These are phyloP conservation scores for Leptopilina boulardi DNA, from an alignment of 1,140 invertebrate species.

Conservation along the genomic window DNA sequence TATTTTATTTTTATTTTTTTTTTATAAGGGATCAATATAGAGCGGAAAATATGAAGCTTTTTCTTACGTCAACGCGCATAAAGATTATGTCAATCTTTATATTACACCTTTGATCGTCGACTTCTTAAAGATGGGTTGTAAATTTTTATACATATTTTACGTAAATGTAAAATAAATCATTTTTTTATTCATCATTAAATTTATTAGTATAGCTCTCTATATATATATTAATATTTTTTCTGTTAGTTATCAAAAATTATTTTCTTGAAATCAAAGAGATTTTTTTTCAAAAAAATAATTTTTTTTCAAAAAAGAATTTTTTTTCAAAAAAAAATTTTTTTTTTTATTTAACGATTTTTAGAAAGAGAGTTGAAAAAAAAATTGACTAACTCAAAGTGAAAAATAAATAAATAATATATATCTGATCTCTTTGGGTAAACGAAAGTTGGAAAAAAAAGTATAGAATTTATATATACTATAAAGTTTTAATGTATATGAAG, in stretches of 20 bases:
- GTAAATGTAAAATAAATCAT: not conserved
- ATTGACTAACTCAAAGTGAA: not conserved
- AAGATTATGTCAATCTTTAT: conserved; percentile 12
- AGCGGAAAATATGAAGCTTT: not conserved
- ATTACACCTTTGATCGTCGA: not conserved
- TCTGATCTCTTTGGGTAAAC: not conserved
- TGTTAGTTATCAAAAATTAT: no score
- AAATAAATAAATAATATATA: not conserved
- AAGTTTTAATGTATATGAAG: not conserved
- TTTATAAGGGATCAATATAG: conserved; percentile 4
- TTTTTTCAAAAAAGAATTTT: not conserved
- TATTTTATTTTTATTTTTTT: not conserved
- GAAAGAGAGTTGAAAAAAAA: no score
- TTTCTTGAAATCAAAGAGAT: no score
- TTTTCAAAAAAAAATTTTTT: not conserved
- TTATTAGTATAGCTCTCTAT: no score
- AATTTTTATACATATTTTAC: not conserved
- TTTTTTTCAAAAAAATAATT: no score
- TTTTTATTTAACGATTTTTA: no score
- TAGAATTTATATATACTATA: not conserved
- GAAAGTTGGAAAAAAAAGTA: not conserved
- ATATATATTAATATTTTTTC: not conserved
- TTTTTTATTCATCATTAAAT: not conserved
- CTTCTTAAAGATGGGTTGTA: not conserved
- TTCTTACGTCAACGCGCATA: conserved; percentile 15